These are phyloP conservation scores for Eupithecia pulchellata DNA, from an alignment of 2,888 invertebrate genomes.

Conservation along the genomic window DNA sequence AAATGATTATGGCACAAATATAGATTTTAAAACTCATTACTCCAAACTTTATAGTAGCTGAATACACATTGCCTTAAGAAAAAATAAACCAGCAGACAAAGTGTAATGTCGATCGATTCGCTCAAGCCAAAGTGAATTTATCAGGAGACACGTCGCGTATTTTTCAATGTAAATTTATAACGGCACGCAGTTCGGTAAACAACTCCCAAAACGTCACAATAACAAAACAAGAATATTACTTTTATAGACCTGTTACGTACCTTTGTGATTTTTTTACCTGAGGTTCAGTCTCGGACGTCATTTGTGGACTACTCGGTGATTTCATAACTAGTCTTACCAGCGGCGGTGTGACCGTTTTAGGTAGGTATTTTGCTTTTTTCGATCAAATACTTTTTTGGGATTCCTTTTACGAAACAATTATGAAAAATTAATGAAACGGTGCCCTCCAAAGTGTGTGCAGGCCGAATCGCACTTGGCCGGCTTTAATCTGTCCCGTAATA, in stretches of 20 bases:
- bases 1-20: too few relatives aligned
- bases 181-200: conserved; percentile 43
- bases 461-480: too few relatives aligned
- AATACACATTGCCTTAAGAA: background rate
- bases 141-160: conserved; percentile 33
- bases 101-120: conserved; percentile 26
- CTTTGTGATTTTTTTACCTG: background rate
- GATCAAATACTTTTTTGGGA: too few relatives aligned
- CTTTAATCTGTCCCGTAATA: too few relatives aligned
- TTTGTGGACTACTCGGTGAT: background rate
- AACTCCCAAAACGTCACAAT: conserved; percentile 41
- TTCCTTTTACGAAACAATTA: too few relatives aligned
- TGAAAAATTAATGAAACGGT: too few relatives aligned
- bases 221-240: conserved; percentile 42
- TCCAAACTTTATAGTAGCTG: too few relatives aligned
- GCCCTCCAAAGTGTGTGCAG: too few relatives aligned
- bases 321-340: too few relatives aligned
- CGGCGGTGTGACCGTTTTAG: too few relatives aligned
- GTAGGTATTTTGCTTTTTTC: too few relatives aligned
- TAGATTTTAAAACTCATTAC: too few relatives aligned
- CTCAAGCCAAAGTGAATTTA: conserved; percentile 39
- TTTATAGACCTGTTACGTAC: conserved; percentile 14
- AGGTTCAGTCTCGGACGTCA: background rate
- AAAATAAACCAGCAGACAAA: conserved; percentile 18
- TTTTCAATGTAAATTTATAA: conserved; percentile 39